Evolutionary conservation across 2,888 invertebrate genomes (phyloP).

Genomic region (Drosophila flavopinicola): DNA sequence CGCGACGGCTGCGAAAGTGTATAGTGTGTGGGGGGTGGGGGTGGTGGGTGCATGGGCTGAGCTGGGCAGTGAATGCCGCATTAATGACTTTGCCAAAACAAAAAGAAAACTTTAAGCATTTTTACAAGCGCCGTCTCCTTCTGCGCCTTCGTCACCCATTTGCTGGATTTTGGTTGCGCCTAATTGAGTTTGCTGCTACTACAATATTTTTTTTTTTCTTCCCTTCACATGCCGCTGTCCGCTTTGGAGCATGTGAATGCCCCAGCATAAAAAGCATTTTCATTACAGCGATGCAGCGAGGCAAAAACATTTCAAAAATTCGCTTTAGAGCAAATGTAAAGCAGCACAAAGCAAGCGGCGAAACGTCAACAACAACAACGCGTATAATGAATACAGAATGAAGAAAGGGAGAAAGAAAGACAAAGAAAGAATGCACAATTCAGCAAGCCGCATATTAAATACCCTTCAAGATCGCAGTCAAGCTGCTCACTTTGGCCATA

Average conservation of each 20-base stretch:
- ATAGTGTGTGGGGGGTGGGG: background rate
- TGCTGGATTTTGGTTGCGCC: conserved; percentile 42
- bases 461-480: too few relatives aligned
- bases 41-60: background rate
- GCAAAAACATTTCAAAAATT: conserved; percentile 57
- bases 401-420: background rate
- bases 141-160: background rate
- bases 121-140: conserved; percentile 38
- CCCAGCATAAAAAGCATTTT: conserved; percentile 65
- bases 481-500: too few relatives aligned
- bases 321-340: conserved; percentile 36
- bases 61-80: conserved; percentile 10
- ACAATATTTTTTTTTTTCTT: conserved; percentile 8
- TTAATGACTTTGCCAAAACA: conserved; percentile 48
- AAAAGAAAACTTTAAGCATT: conserved; percentile 40
- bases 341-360: conserved; percentile 7
- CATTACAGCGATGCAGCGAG: conserved; percentile 58
- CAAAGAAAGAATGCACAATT: background rate
- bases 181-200: conserved; percentile 66
- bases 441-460: too few relatives aligned
- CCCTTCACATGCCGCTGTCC: too few relatives aligned
- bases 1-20: background rate
- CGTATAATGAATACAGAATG: background rate
- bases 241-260: conserved; percentile 50
- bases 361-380: conserved; percentile 8